Base-by-base conservation (phyloP, 2,888 invertebrate genomes). In the Xylophagus ater region DNA sequence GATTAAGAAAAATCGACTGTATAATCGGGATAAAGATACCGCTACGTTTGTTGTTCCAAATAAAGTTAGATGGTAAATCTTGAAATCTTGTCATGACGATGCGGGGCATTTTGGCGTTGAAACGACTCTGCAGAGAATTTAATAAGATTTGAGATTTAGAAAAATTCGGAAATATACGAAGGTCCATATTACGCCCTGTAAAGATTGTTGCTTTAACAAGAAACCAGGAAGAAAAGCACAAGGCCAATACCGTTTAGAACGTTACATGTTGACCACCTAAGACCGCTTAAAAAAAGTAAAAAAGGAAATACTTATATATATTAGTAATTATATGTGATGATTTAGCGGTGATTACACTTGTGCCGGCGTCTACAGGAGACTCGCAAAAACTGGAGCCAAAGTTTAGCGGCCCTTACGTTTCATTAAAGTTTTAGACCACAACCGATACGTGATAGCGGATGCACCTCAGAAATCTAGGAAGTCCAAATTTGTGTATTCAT, bases 201-300 rank as follows among this genome's bases (percentile, higher is more conserved):
- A 26, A 6, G 23, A 40, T n/a, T 40, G 26, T n/a, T 26, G 31
- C n/a, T 37, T 23, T 17, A 37, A 37, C 10, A 37, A 31, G 9
- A 3, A 12, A 9, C 14, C 17, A 8, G 20, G 31, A 26, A 13
- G 33, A 32, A 33, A 32, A 12, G 3, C 13, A 3, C 14, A 29
- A 29, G 32, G 5, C 32, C 32, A 3, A 28, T 28, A 8, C 28
- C 28, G 13, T 36, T 36, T 12, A 30, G 32, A 32, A 40, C 38
- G 6, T 13, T 40, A 14, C 33, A 40, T 35, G 29, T 34, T 17
- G 40, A 43, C 12, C 45, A 45, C 20, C 25, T 43, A 8, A 44
- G 42, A 8, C 44, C 48, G 8, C 45, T 49, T 34, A 20, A 34
- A 17, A 12, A 26, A 7, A 48, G 49, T 21, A 45, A 41, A 30